Evolutionary conservation across 2,113 vertebrate species (phyloP).

Genomic region (Archilochus colubris): DNA sequence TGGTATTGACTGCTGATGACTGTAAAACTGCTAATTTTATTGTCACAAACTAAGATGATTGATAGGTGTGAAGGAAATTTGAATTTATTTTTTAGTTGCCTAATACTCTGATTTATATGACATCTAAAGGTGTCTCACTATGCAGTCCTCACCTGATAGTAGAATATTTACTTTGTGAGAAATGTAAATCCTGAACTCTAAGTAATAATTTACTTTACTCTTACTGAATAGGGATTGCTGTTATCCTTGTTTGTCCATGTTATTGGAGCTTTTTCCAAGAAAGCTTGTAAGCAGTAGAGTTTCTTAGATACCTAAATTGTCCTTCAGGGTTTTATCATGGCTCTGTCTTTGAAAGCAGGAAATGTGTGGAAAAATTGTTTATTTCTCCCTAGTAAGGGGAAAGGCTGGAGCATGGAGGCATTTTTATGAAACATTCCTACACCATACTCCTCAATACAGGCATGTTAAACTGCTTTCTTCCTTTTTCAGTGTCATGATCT

Average conservation of each 20-base stretch:
- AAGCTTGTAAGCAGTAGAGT: neutral
- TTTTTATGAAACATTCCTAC: neutral
- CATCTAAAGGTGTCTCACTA: neutral
- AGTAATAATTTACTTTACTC: neutral
- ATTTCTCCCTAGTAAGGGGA: neutral
- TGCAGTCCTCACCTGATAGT: neutral
- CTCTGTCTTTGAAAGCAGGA: neutral
- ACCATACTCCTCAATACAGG: neutral
- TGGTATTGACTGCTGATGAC: neutral
- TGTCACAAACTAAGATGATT: neutral
- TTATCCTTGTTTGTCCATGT: neutral
- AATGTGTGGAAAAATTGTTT: neutral
- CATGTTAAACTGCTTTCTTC: neutral
- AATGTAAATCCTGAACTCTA: neutral
- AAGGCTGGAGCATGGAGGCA: neutral
- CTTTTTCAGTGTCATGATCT: neutral
- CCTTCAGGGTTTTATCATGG: neutral
- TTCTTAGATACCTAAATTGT: neutral
- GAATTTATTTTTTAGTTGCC: neutral
- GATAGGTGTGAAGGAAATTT: neutral
- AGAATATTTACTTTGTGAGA: neutral
- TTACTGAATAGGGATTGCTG: neutral
- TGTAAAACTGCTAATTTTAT: slow-evolving; percentile 13
- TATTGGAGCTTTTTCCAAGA: neutral
- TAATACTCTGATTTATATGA: neutral